Percentiles rank a stretch among this genome's conserved stretches.
Evolutionary conservation across 2,888 invertebrate species (phyloP).

Genomic region (Phortica okadai): DNA sequence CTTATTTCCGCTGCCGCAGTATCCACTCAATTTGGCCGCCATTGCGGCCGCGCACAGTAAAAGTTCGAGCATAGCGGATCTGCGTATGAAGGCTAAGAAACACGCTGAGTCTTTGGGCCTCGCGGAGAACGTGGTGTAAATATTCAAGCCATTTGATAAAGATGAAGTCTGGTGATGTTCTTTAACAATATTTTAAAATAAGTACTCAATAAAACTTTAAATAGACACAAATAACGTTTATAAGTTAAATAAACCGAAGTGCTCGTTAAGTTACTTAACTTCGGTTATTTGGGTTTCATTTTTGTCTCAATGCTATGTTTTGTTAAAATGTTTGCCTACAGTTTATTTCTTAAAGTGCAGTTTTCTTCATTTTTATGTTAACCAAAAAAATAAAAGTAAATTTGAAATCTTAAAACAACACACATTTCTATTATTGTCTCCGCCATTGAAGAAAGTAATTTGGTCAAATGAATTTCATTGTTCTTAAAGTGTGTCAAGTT

Average conservation of each 20-base stretch:
- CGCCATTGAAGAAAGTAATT: neutral
- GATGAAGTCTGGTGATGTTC: constrained; percentile 4
- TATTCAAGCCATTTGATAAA: neutral
- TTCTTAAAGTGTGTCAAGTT: neutral
- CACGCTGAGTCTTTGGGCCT: constrained; percentile 91
- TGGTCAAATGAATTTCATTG: neutral
- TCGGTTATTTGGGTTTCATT: too few relatives aligned
- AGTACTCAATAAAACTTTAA: neutral
- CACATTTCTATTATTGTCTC: neutral
- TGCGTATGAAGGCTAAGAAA: constrained; percentile 93
- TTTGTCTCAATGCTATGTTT: neutral
- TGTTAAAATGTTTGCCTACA: neutral
- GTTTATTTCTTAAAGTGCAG: neutral
- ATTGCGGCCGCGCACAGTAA: constrained; percentile 89
- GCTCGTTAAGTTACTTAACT: too few relatives aligned
- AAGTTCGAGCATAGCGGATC: constrained; percentile 95
- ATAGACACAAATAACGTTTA: too few relatives aligned
- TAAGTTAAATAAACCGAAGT: too few relatives aligned
- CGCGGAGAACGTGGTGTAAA: constrained; percentile 60
- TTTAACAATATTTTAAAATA: constrained; percentile 6
- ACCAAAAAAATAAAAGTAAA: neutral
- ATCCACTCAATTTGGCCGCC: constrained; percentile 86
- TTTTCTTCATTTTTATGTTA: neutral
- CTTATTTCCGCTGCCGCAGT: constrained; percentile 82
- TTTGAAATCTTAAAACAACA: neutral